These are phyloP conservation scores for Strigamia crassipes DNA, from an alignment of 2,888 invertebrate species.

Conservation along the genomic window DNA sequence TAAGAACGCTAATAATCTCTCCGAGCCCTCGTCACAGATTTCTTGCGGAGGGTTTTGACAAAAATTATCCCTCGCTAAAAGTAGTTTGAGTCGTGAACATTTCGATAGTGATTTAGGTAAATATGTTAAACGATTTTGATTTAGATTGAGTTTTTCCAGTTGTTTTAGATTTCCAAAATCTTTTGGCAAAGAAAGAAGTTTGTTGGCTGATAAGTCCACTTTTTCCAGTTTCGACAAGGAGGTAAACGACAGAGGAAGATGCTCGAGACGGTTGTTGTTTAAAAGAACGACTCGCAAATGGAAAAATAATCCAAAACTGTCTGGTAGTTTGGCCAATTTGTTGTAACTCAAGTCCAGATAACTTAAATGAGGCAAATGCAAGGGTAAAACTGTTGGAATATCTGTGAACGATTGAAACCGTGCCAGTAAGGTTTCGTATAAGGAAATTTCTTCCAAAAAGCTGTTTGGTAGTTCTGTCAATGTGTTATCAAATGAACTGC, in stretches of 20 bases:
- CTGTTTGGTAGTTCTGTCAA: conserved; percentile 57
- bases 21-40: conserved; percentile 57
- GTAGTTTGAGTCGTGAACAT: conserved; percentile 54
- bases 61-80: conserved; percentile 55
- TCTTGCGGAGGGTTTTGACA: conserved; percentile 56
- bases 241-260: conserved; percentile 56
- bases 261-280: conserved; percentile 55
- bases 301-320: conserved; percentile 58
- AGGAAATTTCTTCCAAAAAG: conserved; percentile 57
- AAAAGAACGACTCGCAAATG: conserved; percentile 56
- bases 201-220: conserved; percentile 57
- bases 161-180: conserved; percentile 56
- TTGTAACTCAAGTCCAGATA: conserved; percentile 58
- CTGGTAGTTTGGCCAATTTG: conserved; percentile 55
- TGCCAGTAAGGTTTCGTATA: conserved; percentile 57
- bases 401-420: conserved; percentile 58
- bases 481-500: conserved; percentile 49
- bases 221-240: conserved; percentile 57
- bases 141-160: conserved; percentile 56
- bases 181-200: conserved; percentile 55
- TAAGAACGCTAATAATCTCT: conserved; percentile 54
- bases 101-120: conserved; percentile 56
- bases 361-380: conserved; percentile 58
- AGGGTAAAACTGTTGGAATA: conserved; percentile 57
- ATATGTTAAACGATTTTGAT: conserved; percentile 56